A percentile compares a stretch with the other conserved stretches of the same genome.
Evolutionary conservation across 1,140 invertebrate genomes (phyloP).

Genomic region (Vollenhovia emeryi): DNA sequence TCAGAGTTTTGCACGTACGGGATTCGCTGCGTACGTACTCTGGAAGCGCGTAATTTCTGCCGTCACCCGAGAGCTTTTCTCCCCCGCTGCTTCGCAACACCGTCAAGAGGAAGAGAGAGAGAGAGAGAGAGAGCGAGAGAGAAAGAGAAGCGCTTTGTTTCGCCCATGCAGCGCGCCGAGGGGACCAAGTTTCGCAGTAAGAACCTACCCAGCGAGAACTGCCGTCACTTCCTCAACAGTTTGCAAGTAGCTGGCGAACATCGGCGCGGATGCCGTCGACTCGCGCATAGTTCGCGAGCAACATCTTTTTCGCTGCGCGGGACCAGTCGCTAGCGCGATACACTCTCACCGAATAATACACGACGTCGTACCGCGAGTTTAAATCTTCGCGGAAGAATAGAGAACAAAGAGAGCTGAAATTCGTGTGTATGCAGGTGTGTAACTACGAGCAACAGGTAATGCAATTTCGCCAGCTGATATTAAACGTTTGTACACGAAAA

Average conservation of each 20-base stretch:
- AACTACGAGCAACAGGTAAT: constrained; percentile 31
- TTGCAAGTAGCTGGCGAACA: constrained; percentile 55
- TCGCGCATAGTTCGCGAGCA: constrained; percentile 21
- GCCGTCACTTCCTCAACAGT: constrained; percentile 49
- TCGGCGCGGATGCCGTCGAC: constrained; percentile 11
- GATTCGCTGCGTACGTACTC: neutral
- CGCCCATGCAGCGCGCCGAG: neutral
- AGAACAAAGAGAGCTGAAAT: neutral
- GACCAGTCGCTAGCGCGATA: neutral
- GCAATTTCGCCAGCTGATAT: neutral
- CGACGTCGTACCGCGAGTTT: neutral
- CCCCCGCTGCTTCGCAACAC: neutral
- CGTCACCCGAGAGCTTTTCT: constrained; percentile 32
- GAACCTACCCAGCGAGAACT: constrained; percentile 45
- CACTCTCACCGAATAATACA: neutral
- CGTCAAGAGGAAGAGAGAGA: constrained; percentile 6
- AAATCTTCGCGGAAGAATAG: neutral
- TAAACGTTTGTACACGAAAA: neutral
- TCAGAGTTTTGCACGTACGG: neutral
- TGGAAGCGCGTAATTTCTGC: constrained; percentile 17
- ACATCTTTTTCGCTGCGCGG: constrained; percentile 11
- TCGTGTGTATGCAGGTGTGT: neutral
- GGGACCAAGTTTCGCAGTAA: constrained; percentile 47
- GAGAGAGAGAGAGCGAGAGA: constrained; percentile 25
- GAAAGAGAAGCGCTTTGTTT: constrained; percentile 35